Percentiles rank a stretch among this genome's conserved stretches.
These are phyloP conservation scores for Cactoblastis cactorum DNA, from an alignment of 2,888 invertebrate genomes.

Conservation along the genomic window DNA sequence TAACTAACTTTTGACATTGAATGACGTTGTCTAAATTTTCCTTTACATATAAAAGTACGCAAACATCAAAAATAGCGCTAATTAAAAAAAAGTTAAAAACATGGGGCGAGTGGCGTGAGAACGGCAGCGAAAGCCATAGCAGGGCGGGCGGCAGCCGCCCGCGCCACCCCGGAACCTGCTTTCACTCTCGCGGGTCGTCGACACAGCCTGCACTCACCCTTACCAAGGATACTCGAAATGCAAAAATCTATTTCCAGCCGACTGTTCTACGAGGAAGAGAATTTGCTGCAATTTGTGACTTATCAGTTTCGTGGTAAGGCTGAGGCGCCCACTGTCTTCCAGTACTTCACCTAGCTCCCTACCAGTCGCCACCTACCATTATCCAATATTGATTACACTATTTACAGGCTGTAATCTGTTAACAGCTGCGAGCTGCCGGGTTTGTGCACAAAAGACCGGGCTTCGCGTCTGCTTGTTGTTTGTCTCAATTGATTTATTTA, in stretches of 20 bases:
- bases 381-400: conserved; percentile 75
- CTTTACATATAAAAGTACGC: conserved; percentile 7
- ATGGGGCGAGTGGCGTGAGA: conserved; percentile 65
- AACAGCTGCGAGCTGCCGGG: conserved; percentile 47
- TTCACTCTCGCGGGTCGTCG: conserved; percentile 76
- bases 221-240: conserved; percentile 50
- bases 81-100: conserved; percentile 59
- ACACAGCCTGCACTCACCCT: conserved; percentile 65
- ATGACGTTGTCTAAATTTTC: not conserved
- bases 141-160: conserved; percentile 55
- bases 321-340: conserved; percentile 39
- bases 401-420: conserved; percentile 68
- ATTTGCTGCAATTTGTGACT: conserved; percentile 5
- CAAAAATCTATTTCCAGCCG: conserved; percentile 13
- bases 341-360: conserved; percentile 41
- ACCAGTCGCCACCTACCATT: conserved; percentile 47
- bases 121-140: conserved; percentile 72
- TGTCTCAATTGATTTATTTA: conserved; percentile 18
- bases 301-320: conserved; percentile 44
- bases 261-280: not conserved
- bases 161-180: conserved; percentile 71
- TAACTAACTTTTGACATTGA: not conserved
- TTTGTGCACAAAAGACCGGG: conserved; percentile 32
- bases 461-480: conserved; percentile 14
- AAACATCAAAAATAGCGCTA: conserved; percentile 28